Conservation (phyloP, 2,113 vertebrate species). For the Crocuta crocuta region DNA sequence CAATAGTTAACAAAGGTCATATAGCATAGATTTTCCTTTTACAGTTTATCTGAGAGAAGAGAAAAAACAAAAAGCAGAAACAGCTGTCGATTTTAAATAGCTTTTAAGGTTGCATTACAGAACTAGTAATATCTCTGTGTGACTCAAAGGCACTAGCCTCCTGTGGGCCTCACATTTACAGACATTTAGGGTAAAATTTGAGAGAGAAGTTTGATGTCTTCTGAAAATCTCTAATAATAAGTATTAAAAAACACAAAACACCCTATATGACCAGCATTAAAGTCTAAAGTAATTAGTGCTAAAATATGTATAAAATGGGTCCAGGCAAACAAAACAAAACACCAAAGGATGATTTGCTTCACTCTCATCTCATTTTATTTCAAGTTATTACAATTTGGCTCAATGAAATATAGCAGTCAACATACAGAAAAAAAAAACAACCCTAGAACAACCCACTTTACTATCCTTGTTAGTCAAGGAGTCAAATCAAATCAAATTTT, state of each 20-base stretch:
- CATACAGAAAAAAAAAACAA: background rate
- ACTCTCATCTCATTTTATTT: constrained; percentile 17
- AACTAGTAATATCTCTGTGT: background rate
- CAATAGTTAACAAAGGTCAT: constrained; percentile 48
- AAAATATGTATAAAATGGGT: background rate
- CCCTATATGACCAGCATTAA: background rate
- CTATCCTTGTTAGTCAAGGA: background rate
- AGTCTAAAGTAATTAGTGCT: background rate
- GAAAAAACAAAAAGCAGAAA: background rate
- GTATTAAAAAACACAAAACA: constrained; percentile 29
- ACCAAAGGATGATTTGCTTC: background rate
- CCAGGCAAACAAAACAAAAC: background rate
- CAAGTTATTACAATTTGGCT: background rate
- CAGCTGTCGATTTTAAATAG: background rate
- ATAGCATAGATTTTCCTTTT: constrained; percentile 6
- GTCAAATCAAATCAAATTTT: background rate
- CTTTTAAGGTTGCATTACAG: background rate
- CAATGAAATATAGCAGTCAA: background rate
- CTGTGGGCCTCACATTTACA: background rate
- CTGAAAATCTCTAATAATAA: constrained; percentile 19
- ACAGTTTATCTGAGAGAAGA: constrained; percentile 6
- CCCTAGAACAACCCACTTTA: background rate
- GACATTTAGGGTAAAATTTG: constrained; percentile 40
- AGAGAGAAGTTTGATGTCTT: background rate
- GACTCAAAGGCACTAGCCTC: background rate